Conservation (phyloP, 2,797 vertebrate genomes). For the Xyrichtys novacula region DNA sequence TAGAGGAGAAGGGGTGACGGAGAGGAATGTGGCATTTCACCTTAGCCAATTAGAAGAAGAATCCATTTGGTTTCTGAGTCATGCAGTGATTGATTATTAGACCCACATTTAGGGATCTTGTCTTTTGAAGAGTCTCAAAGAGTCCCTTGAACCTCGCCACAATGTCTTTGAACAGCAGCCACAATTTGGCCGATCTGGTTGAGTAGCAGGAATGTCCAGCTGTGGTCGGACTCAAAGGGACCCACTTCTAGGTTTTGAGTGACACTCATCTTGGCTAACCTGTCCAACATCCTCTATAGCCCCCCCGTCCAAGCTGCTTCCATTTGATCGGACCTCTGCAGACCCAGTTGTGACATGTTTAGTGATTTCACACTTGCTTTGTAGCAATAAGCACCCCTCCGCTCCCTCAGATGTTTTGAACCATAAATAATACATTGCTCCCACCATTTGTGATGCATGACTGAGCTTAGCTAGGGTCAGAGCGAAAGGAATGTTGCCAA, state of each 20-base stretch:
- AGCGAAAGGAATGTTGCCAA: conserved; percentile 82
- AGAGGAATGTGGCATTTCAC: conserved; percentile 60
- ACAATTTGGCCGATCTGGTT: conserved; percentile 22
- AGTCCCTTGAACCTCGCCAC: conserved; percentile 32
- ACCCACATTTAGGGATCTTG: conserved; percentile 25
- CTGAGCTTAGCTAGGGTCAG: conserved; percentile 80
- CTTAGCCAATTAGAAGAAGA: conserved; percentile 52
- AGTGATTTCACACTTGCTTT: conserved; percentile 77
- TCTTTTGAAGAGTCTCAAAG: conserved; percentile 45
- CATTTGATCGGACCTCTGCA: conserved; percentile 55
- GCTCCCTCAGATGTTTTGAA: conserved; percentile 68
- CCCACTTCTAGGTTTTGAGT: conserved; percentile 60
- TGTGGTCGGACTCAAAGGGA: conserved; percentile 50
- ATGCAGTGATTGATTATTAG: conserved; percentile 63
- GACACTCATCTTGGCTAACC: conserved; percentile 61
- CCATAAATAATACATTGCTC: conserved; percentile 82
- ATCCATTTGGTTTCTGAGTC: conserved; percentile 57
- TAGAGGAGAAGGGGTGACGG: conserved; percentile 6
- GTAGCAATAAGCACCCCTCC: conserved; percentile 56
- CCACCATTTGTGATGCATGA: conserved; percentile 83
- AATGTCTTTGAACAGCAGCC: conserved; percentile 47
- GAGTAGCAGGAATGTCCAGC: conserved; percentile 66
- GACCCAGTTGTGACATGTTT: conserved; percentile 74
- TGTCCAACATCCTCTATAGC: conserved; percentile 50
- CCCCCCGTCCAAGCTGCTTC: conserved; percentile 36